Evolutionary conservation across 2,113 vertebrate species (phyloP).

Genomic region (Gymnobelideus leadbeateri): DNA sequence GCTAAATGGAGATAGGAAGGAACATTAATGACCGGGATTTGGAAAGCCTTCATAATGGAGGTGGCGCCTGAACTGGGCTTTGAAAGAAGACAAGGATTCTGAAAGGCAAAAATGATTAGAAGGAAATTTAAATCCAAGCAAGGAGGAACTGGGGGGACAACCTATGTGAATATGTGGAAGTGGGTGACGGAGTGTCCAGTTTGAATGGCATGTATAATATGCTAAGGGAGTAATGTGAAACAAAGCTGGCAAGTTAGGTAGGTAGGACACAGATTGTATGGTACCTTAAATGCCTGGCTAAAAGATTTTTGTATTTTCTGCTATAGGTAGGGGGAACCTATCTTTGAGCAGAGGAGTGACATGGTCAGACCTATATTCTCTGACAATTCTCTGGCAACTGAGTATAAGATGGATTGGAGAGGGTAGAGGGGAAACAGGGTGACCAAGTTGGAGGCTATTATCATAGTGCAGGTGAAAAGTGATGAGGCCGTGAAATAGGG

Average conservation of each 20-base stretch:
- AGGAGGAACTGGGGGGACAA: too few relatives aligned
- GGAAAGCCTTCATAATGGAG: neutral
- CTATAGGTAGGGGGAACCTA: neutral
- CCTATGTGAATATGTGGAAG: neutral
- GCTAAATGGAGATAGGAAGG: too few relatives aligned
- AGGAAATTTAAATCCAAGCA: neutral
- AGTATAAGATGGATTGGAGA: neutral
- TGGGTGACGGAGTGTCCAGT: neutral
- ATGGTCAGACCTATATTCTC: neutral
- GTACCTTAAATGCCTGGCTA: neutral
- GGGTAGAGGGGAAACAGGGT: neutral
- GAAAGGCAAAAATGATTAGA: neutral
- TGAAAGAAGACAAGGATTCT: neutral
- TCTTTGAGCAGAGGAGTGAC: neutral
- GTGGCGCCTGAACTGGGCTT: neutral
- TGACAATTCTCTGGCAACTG: neutral
- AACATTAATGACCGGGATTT: too few relatives aligned
- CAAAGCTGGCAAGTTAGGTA: neutral
- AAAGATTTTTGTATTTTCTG: neutral
- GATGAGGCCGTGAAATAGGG: neutral
- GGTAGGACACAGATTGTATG: neutral
- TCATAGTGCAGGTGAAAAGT: neutral
- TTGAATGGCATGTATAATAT: neutral
- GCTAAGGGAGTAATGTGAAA: neutral
- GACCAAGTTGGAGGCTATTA: neutral